Percentiles rank a stretch among this genome's conserved stretches.
phyloP scores from a whole-genome alignment of 2,113 vertebrate species.

The Nesoenas mayeri region DNA sequence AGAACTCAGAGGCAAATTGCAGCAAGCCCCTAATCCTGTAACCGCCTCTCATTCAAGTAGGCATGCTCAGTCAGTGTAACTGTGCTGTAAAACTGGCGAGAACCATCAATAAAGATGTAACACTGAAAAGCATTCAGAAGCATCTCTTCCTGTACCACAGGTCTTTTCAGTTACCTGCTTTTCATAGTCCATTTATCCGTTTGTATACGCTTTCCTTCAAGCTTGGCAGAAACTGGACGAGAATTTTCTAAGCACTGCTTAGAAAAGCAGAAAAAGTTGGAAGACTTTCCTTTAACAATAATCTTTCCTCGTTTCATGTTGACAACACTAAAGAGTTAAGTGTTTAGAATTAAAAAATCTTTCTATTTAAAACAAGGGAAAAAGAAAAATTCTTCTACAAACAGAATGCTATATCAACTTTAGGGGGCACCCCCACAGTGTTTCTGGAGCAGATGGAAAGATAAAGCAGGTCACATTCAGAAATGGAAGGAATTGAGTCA shows the following conservation, averaged over 20 bases:
- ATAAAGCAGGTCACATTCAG: not conserved
- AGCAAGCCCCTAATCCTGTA: too few species aligned
- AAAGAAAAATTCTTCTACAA: not conserved
- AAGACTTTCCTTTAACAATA: not conserved
- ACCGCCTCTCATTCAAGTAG: too few species aligned
- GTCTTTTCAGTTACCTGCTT: not conserved
- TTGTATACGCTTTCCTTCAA: not conserved
- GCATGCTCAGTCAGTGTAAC: too few species aligned
- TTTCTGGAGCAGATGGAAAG: not conserved
- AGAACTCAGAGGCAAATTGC: too few species aligned
- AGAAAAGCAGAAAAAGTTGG: not conserved
- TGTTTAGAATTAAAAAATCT: not conserved
- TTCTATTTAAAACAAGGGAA: not conserved
- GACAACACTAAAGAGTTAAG: not conserved
- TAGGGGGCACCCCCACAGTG: accelerated
- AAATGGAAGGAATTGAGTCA: not conserved
- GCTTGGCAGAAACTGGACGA: not conserved
- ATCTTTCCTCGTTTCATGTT: not conserved
- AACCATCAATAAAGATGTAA: too few species aligned
- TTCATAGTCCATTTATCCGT: not conserved
- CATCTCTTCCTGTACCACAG: too few species aligned
- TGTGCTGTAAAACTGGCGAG: too few species aligned
- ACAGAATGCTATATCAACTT: not conserved
- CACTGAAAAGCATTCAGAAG: too few species aligned
- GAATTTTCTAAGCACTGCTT: not conserved